Conservation (phyloP, 1,140 invertebrate species). For the Carposina sasakii region DNA sequence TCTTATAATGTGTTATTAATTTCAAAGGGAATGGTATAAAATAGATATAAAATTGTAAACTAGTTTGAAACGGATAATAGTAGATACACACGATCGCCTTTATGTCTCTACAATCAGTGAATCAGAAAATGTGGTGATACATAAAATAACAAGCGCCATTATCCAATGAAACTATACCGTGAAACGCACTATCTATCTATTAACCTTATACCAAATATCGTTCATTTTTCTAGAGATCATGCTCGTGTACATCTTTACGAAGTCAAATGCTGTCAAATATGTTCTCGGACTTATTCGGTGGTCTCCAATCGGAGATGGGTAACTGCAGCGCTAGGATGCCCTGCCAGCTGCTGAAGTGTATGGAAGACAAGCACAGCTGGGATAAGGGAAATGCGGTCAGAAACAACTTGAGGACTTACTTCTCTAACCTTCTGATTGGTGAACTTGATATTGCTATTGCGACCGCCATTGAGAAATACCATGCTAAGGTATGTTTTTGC, state of each 20-base stretch:
- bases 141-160: no score
- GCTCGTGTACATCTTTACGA: constrained; percentile 54
- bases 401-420: constrained; percentile 43
- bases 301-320: constrained; percentile 45
- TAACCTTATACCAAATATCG: no score
- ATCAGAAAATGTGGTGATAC: no score
- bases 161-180: no score
- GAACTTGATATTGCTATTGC: constrained; percentile 61
- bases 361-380: constrained; percentile 60
- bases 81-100: no score
- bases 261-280: constrained; percentile 46
- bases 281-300: constrained; percentile 44
- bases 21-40: no score
- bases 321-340: constrained; percentile 42
- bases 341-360: constrained; percentile 51
- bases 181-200: no score
- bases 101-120: no score
- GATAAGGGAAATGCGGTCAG: constrained; percentile 39
- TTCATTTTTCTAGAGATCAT: constrained; percentile 46
- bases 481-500: constrained; percentile 48
- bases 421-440: constrained; percentile 43
- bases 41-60: no score
- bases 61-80: no score
- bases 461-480: constrained; percentile 58
- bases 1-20: no score